Percentiles rank a stretch among this genome's conserved stretches.
phyloP scores from a whole-genome alignment of 2,113 vertebrate species.

The Mustela lutreola region DNA sequence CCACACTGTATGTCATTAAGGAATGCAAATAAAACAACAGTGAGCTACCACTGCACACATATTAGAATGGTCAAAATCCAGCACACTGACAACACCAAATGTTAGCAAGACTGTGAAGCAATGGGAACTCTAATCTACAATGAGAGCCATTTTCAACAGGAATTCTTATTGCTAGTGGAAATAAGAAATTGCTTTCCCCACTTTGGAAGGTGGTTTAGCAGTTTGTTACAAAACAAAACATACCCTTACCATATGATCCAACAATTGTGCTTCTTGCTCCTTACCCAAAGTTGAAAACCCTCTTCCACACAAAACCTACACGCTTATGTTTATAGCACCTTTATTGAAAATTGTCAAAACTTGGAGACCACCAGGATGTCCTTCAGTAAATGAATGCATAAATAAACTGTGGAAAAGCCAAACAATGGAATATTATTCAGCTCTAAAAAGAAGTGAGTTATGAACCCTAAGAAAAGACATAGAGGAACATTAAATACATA shows the following conservation, averaged over 20 bases:
- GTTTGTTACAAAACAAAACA: background rate
- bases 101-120: background rate
- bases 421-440: background rate
- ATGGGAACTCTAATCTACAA: background rate
- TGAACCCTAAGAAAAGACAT: background rate
- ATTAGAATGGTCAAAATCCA: background rate
- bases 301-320: background rate
- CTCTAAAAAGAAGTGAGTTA: background rate
- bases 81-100: background rate
- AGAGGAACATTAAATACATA: background rate
- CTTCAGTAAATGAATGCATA: background rate
- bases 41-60: background rate
- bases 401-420: background rate
- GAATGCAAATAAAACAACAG: background rate
- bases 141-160: background rate
- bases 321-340: background rate
- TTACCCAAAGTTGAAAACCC: background rate
- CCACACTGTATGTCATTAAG: background rate
- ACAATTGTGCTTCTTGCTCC: background rate
- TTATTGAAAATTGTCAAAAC: background rate
- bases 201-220: background rate
- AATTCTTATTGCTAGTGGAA: background rate
- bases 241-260: background rate
- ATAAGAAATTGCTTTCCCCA: background rate
- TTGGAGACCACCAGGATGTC: background rate